A percentile compares a stretch with the other conserved stretches of the same genome.
Conservation (phyloP, 1,140 invertebrate species). For the Teleopsis dalmanni region DNA sequence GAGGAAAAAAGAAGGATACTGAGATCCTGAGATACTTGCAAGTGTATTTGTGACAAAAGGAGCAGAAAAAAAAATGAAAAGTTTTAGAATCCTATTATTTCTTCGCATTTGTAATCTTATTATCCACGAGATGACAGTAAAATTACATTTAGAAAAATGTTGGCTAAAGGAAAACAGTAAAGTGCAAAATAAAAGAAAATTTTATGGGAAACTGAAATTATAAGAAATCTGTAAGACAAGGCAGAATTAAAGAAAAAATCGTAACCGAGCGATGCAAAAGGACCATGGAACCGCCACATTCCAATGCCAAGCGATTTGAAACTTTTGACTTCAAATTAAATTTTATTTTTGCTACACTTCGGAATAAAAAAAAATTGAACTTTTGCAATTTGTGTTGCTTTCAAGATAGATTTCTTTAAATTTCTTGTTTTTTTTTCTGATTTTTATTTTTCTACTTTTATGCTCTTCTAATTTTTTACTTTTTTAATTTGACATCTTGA, state of each 20-base stretch:
- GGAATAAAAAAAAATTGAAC: no score
- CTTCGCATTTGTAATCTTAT: constrained; percentile 44
- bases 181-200: constrained; percentile 28
- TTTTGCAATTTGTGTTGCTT: no score
- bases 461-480: no score
- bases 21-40: no score
- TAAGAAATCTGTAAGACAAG: neutral
- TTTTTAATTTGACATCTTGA: no score
- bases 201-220: no score
- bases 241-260: neutral
- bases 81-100: constrained; percentile 38
- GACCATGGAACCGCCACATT: neutral
- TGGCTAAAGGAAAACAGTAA: constrained; percentile 18
- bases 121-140: constrained; percentile 44
- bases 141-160: constrained; percentile 42
- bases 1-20: no score
- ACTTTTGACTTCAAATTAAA: no score
- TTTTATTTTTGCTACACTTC: no score
- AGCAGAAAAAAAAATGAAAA: constrained; percentile 3
- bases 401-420: no score
- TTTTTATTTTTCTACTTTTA: no score
- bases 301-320: constrained; percentile 3
- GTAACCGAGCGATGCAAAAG: neutral
- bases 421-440: no score
- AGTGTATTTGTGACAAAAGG: neutral